Percentiles rank a stretch among this genome's conserved stretches.
These are phyloP conservation scores for Montipora capricornis DNA, from an alignment of 64 coral and sea anemone species.

Conservation along the genomic window DNA sequence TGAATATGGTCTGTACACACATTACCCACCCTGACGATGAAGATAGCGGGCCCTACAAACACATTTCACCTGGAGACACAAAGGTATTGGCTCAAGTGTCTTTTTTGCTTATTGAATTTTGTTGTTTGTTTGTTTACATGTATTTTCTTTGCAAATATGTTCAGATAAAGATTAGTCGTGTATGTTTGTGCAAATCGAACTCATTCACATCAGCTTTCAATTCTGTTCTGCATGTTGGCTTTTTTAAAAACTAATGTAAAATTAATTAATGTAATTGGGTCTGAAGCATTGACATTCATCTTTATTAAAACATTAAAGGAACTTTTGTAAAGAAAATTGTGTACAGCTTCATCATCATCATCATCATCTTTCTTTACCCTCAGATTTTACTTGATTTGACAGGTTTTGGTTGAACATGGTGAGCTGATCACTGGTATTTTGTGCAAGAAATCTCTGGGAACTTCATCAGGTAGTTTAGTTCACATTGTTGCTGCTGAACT, in stretches of 20 bases:
- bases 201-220: too few relatives aligned
- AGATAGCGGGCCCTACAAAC: slow-evolving; percentile 95
- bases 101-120: not conserved
- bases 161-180: too few relatives aligned
- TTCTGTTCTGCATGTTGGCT: too few relatives aligned
- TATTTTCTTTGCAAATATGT: too few relatives aligned
- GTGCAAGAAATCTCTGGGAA: slow-evolving; percentile 94
- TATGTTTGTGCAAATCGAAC: too few relatives aligned
- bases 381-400: not conserved
- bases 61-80: slow-evolving; percentile 98
- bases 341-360: too few relatives aligned
- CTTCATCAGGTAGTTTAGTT: slow-evolving; percentile 95
- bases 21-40: slow-evolving; percentile 99
- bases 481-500: slow-evolving; percentile 95
- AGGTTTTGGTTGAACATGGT: slow-evolving; percentile 98
- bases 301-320: not conserved
- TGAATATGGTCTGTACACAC: slow-evolving; percentile 94
- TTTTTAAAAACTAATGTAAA: too few relatives aligned
- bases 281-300: too few relatives aligned
- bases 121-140: too few relatives aligned
- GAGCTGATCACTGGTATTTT: slow-evolving; percentile 94
- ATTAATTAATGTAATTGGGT: too few relatives aligned
- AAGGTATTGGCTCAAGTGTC: slow-evolving; percentile 44
- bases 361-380: not conserved
- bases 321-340: too few relatives aligned